These are phyloP conservation scores for Calameuta filiformis DNA, from an alignment of 2,888 invertebrate genomes.

Conservation along the genomic window DNA sequence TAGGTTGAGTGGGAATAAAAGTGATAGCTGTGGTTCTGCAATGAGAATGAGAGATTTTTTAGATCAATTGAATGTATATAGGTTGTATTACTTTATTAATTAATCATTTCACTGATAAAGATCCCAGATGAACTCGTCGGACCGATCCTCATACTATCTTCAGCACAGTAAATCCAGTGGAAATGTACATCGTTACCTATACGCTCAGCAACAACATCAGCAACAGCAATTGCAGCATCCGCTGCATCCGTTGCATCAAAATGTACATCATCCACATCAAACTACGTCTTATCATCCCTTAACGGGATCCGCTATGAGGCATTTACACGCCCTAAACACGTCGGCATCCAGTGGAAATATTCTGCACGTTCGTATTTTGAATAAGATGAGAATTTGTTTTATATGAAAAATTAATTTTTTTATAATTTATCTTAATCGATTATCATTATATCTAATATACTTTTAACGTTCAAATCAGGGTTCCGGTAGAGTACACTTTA, in stretches of 20 bases:
- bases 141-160: slow-evolving; percentile 63
- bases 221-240: slow-evolving; percentile 67
- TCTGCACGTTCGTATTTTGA: slow-evolving; percentile 65
- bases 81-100: background rate
- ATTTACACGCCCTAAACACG: slow-evolving; percentile 59
- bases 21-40: background rate
- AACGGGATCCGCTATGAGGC: slow-evolving; percentile 43
- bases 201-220: slow-evolving; percentile 71
- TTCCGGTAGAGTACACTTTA: slow-evolving; percentile 26
- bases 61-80: background rate
- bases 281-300: slow-evolving; percentile 37
- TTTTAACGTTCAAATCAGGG: slow-evolving; percentile 33
- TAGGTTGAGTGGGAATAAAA: background rate
- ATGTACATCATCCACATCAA: slow-evolving; percentile 49
- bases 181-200: slow-evolving; percentile 70
- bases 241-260: slow-evolving; percentile 67
- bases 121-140: slow-evolving; percentile 58
- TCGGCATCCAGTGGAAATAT: slow-evolving; percentile 75
- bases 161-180: slow-evolving; percentile 80
- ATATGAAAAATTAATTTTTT: background rate
- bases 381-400: background rate
- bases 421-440: background rate
- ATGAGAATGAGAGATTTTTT: background rate
- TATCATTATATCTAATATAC: background rate
- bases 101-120: slow-evolving; percentile 24